Conservation (phyloP, 2,888 invertebrate genomes). For the Pelosia muscerda region DNA sequence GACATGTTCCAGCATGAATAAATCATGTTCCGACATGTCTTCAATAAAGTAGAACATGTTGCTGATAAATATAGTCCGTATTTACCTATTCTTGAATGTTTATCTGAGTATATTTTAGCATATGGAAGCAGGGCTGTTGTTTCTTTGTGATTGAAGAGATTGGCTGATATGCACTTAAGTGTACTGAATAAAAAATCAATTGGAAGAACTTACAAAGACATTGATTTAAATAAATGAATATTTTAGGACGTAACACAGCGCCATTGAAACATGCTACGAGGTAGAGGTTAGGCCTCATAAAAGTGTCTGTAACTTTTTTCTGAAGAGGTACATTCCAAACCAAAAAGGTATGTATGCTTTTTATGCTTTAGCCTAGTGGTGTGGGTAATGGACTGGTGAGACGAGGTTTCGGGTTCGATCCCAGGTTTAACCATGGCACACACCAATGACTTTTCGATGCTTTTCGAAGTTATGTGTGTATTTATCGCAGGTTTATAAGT, state of each 20-base stretch:
- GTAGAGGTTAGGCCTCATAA: no score
- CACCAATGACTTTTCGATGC: no score
- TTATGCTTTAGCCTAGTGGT: no score
- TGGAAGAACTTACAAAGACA: background rate
- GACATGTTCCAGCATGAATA: constrained; percentile 36
- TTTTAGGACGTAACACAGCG: background rate
- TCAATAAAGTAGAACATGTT: constrained; percentile 37
- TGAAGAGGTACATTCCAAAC: no score
- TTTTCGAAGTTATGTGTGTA: no score
- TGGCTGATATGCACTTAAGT: background rate
- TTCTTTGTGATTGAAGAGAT: background rate
- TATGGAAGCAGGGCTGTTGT: background rate
- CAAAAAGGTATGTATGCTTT: no score
- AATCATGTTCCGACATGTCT: constrained; percentile 33
- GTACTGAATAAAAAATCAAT: background rate
- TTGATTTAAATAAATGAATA: background rate
- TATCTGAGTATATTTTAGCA: constrained; percentile 26
- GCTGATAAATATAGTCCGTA: constrained; percentile 31
- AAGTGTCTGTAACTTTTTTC: no score
- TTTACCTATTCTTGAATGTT: constrained; percentile 29
- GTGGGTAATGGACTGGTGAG: no score
- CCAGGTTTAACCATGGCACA: no score
- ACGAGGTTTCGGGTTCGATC: no score
- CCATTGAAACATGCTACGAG: no score
- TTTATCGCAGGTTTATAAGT: no score